A percentile compares a stretch with the other conserved stretches of the same genome.
These are phyloP conservation scores for Danio tinwini DNA, from an alignment of 2,797 vertebrate species.

Conservation along the genomic window DNA sequence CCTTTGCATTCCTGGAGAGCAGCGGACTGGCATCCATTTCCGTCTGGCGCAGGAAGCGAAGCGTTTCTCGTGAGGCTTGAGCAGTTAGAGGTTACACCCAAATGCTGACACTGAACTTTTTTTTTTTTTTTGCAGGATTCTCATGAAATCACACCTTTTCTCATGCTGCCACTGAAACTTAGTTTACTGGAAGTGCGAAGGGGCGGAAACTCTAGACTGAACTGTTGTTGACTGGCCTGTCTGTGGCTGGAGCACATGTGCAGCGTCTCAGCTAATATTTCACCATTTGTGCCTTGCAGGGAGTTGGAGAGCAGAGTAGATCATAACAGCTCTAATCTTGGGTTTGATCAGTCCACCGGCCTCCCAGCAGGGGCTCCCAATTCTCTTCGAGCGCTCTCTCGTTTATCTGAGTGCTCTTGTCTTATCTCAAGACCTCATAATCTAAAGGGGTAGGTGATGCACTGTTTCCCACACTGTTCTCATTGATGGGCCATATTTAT, in stretches of 20 bases:
- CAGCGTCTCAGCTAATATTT: conserved; percentile 43
- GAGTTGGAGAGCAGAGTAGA: conserved; percentile 36
- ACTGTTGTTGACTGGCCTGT: conserved; percentile 11
- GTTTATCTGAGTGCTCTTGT: conserved; percentile 47
- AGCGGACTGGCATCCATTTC: conserved; percentile 45
- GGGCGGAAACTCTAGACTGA: background rate
- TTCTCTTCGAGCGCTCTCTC: conserved; percentile 38
- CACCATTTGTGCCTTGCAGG: conserved; percentile 11
- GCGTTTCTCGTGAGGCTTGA: background rate
- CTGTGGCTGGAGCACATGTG: conserved; percentile 22
- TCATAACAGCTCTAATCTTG: conserved; percentile 51
- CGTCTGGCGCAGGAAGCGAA: conserved; percentile 18
- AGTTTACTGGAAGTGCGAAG: conserved; percentile 14
- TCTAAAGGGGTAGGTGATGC: conserved; percentile 40
- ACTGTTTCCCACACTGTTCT: conserved; percentile 19
- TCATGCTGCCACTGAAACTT: conserved; percentile 28
- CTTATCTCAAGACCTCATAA: conserved; percentile 51
- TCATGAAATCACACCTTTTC: conserved; percentile 53
- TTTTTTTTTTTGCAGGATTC: conserved; percentile 30
- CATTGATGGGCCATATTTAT: conserved; percentile 22
- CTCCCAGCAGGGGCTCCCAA: conserved; percentile 40
- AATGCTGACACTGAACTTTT: conserved; percentile 35
- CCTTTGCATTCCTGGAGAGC: conserved; percentile 52
- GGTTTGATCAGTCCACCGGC: conserved; percentile 40
- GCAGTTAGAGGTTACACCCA: conserved; percentile 49